Conservation (phyloP, 2,113 vertebrate genomes). For the Fregetta grallaria region DNA sequence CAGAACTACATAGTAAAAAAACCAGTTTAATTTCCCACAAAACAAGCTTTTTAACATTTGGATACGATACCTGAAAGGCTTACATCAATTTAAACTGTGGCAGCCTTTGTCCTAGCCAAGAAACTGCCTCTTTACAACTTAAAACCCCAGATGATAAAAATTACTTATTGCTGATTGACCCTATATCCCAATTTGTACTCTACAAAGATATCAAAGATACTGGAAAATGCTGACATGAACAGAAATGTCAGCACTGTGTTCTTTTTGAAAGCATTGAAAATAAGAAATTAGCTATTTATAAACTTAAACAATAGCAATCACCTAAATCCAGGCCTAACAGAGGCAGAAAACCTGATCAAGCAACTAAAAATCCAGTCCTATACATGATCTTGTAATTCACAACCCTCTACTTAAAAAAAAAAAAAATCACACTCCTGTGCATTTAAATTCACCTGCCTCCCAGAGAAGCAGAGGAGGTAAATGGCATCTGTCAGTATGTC, state of each 20-base stretch:
- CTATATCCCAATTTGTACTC: not conserved
- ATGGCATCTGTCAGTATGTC: rapidly evolving
- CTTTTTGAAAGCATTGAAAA: not conserved
- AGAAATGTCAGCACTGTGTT: not conserved
- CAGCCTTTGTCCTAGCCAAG: not conserved
- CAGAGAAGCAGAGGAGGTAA: not conserved
- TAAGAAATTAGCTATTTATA: not conserved
- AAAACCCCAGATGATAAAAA: not conserved
- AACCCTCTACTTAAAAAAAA: not conserved
- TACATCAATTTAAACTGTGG: not conserved
- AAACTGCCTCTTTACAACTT: not conserved
- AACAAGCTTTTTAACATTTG: not conserved
- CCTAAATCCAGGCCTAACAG: not conserved
- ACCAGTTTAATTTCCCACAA: not conserved
- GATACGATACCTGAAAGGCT: not conserved
- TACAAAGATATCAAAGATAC: not conserved
- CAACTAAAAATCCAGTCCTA: not conserved
- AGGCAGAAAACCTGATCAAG: not conserved
- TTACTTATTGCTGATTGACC: not conserved
- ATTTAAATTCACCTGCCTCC: not conserved
- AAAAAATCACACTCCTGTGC: not conserved
- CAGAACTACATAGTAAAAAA: not conserved
- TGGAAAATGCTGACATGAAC: not conserved
- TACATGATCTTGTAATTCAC: not conserved
- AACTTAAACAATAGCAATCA: not conserved